Evolutionary conservation across 2,888 invertebrate species (phyloP), one percentile per base, ranked within the genome.

Genomic region (Dolichopus griseipennis): DNA sequence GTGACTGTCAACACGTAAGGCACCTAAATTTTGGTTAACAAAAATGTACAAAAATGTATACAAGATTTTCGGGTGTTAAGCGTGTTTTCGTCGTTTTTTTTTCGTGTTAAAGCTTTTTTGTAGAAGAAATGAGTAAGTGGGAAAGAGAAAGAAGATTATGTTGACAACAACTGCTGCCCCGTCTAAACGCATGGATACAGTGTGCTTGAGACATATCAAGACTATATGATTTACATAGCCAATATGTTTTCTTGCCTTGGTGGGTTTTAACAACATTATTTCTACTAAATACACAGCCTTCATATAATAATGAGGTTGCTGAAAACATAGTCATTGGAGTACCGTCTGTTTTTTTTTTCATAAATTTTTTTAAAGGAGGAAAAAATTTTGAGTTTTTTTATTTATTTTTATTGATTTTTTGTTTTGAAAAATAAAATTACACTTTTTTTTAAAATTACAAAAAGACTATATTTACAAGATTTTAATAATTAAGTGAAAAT

Each of bases 201-300:
- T 82, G 76, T 6, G 82, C 82, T 61, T 81, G 78, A 64, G 82
- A 82, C 79, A 82, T 81, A 71, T 80, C 80, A 70, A 82, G 80
- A 37, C 82, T 76, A 73, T 82, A 82, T 2, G 82, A 81, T 71
- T 82, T 82, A 72, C 82, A 82, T 65, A 82, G 75, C 82, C 82
- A 82, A 71, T 82, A 82, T 20, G 82, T 82, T 76, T 82, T 82
- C 81, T 82, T 81, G 70, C 82, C 82, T 74, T 82, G 81, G 71
- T 81, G 82, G 37, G 82, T 82, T 70, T 82, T 82, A 67, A 82
- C 82, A 34, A 82, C 82, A 74, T 82, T 82, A 74, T 82, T 82
- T 63, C 82, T 78, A 74, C 82, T 82, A 74, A 81, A 82, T 64
- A 82, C 80, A 71, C 82, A 82, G 71, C 78, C 79, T 68, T 81